Conservation (phyloP, 2,888 invertebrate genomes). For the Conomelus anceps region DNA sequence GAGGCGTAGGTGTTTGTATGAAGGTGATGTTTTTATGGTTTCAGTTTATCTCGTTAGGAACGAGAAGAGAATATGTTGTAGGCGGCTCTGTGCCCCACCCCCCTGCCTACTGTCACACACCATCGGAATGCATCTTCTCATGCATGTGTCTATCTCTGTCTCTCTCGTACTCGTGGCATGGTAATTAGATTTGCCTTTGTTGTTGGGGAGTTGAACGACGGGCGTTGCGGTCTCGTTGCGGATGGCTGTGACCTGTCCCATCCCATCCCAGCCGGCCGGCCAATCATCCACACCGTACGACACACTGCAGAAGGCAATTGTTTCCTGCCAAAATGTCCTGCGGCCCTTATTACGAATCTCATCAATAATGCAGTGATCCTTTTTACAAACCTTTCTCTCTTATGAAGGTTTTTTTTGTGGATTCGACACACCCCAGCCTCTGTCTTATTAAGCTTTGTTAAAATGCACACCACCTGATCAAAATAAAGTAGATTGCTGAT, state of each 20-base stretch:
- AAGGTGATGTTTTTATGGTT: not conserved
- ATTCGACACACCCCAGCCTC: not conserved
- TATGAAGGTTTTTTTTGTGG: not conserved
- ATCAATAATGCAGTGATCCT: not conserved
- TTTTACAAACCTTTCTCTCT: too few species aligned
- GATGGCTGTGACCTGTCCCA: not conserved
- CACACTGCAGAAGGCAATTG: not conserved
- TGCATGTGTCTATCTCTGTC: not conserved
- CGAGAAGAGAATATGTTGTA: not conserved
- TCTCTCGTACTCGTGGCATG: too few species aligned
- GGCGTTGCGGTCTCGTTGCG: not conserved
- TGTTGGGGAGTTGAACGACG: too few species aligned
- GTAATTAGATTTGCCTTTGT: not conserved
- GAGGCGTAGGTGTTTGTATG: not conserved
- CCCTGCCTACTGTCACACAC: not conserved
- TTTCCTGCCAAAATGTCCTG: not conserved
- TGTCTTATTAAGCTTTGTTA: not conserved
- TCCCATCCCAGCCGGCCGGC: not conserved
- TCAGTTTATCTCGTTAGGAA: not conserved
- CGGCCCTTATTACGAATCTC: not conserved
- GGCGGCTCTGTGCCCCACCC: not conserved
- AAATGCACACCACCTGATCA: not conserved
- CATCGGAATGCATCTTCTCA: not conserved
- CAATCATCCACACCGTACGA: not conserved
- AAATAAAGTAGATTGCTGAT: too few species aligned